Base-by-base conservation (phyloP, 2,113 vertebrate genomes). In the Leuciscus idus region DNA sequence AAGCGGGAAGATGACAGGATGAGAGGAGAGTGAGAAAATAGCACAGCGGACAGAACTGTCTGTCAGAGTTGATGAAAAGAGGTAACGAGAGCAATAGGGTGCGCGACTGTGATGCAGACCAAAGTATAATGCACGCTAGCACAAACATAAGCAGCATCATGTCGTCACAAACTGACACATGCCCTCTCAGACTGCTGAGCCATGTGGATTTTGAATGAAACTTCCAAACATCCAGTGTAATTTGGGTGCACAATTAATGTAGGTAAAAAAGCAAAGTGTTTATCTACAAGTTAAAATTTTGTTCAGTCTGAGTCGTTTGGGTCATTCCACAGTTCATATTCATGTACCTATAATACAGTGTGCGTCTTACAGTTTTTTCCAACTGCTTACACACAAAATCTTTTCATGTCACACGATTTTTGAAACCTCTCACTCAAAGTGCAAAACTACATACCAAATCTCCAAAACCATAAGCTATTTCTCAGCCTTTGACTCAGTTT, bases 41-140 rank as follows among this genome's bases (percentile, higher is more conserved):
- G 89, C 90, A 59, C 66, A 50, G 68, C 28, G 55, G 85, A 86
- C 78, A 89, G 89, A 62, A 43, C 39, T 81, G 78, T 81, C 55
- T 74, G 55, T 73, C 33, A 82, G 79, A 59, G 85, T 92, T 92
- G 86, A 88, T 91, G 86, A 86, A 87, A 90, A 92, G 70, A 64
- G 30, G 75, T 39, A 62, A 74, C 46, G 3, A 46, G 50, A 59
- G 80, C 55, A 81, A 61, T 74, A 36, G 30, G 39, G 26, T 36
- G 10, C 26, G 26, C 5, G 13, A 59, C 43, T 23, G 62, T 80
- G 33, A 12, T 6, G 4, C n/a, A 76, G 43, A 78, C 61, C n/a
- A 62, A 61, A 59, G 55, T 62, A 64, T 26, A 81, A 80, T 59
- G 36, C 55, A 46, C 23, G 26, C 78, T 28, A 64, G 36, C 78